These are phyloP conservation scores for Mus pahari DNA, from an alignment of 2,113 vertebrate species.

Conservation along the genomic window DNA sequence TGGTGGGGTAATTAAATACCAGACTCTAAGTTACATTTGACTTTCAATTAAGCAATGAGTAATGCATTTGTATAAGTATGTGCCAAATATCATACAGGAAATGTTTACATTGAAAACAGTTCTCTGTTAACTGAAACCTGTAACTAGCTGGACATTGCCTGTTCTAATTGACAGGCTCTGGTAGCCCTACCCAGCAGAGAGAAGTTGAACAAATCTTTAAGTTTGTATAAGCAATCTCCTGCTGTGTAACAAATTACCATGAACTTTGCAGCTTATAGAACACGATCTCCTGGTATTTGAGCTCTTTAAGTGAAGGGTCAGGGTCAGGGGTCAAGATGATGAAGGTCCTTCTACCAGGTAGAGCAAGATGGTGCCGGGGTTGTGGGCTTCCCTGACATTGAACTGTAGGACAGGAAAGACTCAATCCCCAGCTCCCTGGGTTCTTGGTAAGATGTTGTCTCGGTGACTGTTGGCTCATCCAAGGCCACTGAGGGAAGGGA, in stretches of 20 bases:
- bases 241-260: background rate
- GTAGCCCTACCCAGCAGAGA: background rate
- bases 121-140: background rate
- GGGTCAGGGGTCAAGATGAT: background rate
- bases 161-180: background rate
- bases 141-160: too few relatives aligned
- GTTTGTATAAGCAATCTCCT: background rate
- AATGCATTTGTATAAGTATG: background rate
- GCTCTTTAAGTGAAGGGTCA: background rate
- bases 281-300: rapidly evolving
- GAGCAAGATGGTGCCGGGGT: background rate
- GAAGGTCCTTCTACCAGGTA: background rate
- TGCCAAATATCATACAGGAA: background rate
- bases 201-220: background rate
- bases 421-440: too few relatives aligned
- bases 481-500: background rate
- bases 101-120: background rate
- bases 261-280: too few relatives aligned
- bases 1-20: background rate
- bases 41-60: background rate
- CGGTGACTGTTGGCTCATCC: too few relatives aligned
- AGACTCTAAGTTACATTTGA: background rate
- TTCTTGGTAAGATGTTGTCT: background rate
- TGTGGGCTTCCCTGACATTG: background rate
- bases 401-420: too few relatives aligned